phyloP scores from a whole-genome alignment of 2,888 invertebrate species.

The Crioceris asparagi region DNA sequence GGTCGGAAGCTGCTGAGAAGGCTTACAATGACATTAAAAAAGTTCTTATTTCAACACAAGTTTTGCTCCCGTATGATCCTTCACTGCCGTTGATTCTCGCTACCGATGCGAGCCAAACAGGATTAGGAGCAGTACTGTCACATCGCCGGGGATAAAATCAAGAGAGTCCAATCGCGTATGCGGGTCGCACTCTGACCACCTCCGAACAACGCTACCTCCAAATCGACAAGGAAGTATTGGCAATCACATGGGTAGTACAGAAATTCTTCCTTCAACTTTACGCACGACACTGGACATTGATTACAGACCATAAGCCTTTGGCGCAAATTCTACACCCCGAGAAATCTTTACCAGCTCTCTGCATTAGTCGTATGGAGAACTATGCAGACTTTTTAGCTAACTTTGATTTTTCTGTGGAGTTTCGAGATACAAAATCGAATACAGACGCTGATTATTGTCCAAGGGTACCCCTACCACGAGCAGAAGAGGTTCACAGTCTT shows the following conservation, averaged over 20 bases:
- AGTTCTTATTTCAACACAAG: conserved; percentile 13
- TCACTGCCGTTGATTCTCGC: conserved; percentile 10
- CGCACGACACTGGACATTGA: conserved; percentile 13
- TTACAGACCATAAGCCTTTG: conserved; percentile 16
- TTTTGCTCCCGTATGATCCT: conserved; percentile 14
- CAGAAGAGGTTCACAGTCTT: too few relatives aligned
- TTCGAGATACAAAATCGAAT: conserved; percentile 8
- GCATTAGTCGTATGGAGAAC: conserved; percentile 18
- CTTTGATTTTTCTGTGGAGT: too few relatives aligned
- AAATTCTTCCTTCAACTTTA: too few relatives aligned
- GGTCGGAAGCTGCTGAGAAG: conserved; percentile 9
- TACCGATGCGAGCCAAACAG: conserved; percentile 14
- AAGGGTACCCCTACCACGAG: conserved; percentile 7
- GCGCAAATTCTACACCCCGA: conserved; percentile 16
- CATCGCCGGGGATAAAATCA: too few relatives aligned
- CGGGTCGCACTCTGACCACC: conserved; percentile 12
- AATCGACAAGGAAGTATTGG: conserved; percentile 16
- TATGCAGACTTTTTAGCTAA: too few relatives aligned
- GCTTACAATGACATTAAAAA: conserved; percentile 11
- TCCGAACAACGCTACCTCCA: conserved; percentile 13
- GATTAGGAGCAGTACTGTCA: conserved; percentile 14
- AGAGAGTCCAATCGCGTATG: conserved; percentile 13
- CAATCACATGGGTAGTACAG: too few relatives aligned
- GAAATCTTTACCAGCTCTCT: too few relatives aligned
- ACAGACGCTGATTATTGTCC: conserved; percentile 13